Evolutionary conservation across 2,888 invertebrate species (phyloP), one percentile per base, ranked within the genome.

Genomic region (Chymomyza fuscimana): DNA sequence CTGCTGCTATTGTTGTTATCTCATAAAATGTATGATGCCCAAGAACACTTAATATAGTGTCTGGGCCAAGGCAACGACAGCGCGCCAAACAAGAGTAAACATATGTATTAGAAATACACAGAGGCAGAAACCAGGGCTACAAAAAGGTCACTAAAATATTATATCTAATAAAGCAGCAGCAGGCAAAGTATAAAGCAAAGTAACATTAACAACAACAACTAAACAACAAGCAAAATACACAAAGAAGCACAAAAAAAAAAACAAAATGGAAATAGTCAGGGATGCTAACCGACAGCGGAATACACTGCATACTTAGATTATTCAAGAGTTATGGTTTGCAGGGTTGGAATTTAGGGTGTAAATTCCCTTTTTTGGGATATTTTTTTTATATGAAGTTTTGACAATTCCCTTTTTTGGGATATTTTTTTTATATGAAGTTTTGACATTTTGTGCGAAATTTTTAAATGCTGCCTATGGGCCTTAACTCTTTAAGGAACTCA

Each of bases 81-180:
- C 52, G 52, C 63, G 58, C 59, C 67, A 77, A 70, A 79, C 79
- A 83, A 77, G 76, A 83, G 83, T 83, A 86, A 83, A 86, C 83
- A 86, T 76, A 81, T 83, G 86, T 79, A 81, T 74, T 67, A 76
- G 73, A 80, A 80, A 71, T 73, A 73, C 69, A 69, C 61, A 63
- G 63, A 25, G 32, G 32, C 19, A 74, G 61, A 70, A 69, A 54
- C 40, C 40, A 46, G 40, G 22, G 25, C 58, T 58, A 25, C 66
- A 73, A 83, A 32, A 79, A 85, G 86, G 83, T 81, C 83, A 84
- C 86, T 86, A 83, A 84, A 84, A 84, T 84, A 84, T 84, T 84
- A 84, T 86, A 86, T 86, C 83, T 84, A 84, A 84, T 84, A 84
- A 84, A 83, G 76, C 83, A 86, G 78, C 73, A 76, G 77, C 56